Evolutionary conservation across 2,113 vertebrate species (phyloP), one percentile per base, ranked within the genome.

Genomic region (Hydrolagus affinis): DNA sequence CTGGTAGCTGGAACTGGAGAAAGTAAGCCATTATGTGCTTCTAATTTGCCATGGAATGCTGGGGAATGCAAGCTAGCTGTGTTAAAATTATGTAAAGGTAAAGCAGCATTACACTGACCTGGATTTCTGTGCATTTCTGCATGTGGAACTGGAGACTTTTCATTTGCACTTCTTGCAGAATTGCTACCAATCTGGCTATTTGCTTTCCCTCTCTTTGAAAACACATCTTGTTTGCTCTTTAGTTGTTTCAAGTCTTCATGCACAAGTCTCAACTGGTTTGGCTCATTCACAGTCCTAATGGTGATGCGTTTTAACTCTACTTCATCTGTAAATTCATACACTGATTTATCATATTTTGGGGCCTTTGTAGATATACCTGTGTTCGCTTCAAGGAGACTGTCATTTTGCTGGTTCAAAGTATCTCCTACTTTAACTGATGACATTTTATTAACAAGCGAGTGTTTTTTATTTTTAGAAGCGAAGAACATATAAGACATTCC

Each of bases 261-360:
- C 62, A 83, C 21, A 17, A 66, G 25, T 66, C 78, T 83, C 66
- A 83, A 66, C 28, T 64, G 62, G 66, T 64, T 64, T 17, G 78
- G 8, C 62, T 83, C 66, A 83, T 23, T 83, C 62, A 83, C 60
- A 66, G 78, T 83, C 62, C 78, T 60, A 68, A 83, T 83, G 12
- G 78, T 83, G 62, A 83, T 83, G 62, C 78, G 78, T 25, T 83
- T 83, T 83, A 83, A 59, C 66, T 83, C 78, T 83, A 83, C 66
- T 83, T 83, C 78, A 83, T 83, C 78, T 68, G 78, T 83, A 83
- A 83, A 83, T 83, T 83, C 78, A 32, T 83, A 83, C 64, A 83
- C 78, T 8, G 78, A 83, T 62, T 83, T 83, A 83, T 83, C 78
- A 11, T 83, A 83, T 64, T 83, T 66, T 66, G 28, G 62, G 28